Evolutionary conservation across 2,888 invertebrate species (phyloP), one percentile per base, ranked within the genome.

Genomic region (Drosophila prolongata): DNA sequence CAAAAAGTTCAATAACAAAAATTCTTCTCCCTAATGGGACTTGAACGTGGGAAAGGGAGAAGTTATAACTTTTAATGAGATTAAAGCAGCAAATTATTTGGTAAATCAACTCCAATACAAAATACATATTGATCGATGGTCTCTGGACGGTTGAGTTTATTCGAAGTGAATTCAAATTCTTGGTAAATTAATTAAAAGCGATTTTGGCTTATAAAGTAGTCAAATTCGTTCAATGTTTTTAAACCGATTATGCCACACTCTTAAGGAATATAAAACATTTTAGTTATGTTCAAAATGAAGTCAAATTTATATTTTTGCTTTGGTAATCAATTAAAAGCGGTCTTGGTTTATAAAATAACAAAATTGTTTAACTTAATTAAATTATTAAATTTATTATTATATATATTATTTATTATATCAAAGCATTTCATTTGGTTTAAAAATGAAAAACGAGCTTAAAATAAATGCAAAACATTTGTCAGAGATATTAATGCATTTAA

Each of bases 1-100:
- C 83, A 71, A 72, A 81, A 80, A 88, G 72, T 83, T 74, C 52
- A 79, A 87, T 84, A 87, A 72, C 56, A 75, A 69, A 56, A 57
- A 59, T 57, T 56, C 47, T 34, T 16, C 55, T 35, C 50, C 54
- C 62, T 14, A 58, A 42, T 42, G 71, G 71, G 58, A 16, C 52
- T 44, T 42, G 50, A 47, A 24, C 14, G 19, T 34, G 24, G 42
- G n/a, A 24, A 14, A 16, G 40, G 55, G 30, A 60, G 49, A 60
- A 60, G 53, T 42, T 71, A 54, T 72, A 71, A 59, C 72, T 78
- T 85, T 87, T 76, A 81, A 81, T 84, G 79, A 87, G 79, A 79
- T 74, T 84, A 68, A 78, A 83, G 81, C 49, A 80, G 76, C 67
- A 69, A 87, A 84, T 87, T 87, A 84, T 73, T 68, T 84, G 81